Conservation (phyloP, 92 coral and sea anemone species). For the Zoanthus sociatus region DNA sequence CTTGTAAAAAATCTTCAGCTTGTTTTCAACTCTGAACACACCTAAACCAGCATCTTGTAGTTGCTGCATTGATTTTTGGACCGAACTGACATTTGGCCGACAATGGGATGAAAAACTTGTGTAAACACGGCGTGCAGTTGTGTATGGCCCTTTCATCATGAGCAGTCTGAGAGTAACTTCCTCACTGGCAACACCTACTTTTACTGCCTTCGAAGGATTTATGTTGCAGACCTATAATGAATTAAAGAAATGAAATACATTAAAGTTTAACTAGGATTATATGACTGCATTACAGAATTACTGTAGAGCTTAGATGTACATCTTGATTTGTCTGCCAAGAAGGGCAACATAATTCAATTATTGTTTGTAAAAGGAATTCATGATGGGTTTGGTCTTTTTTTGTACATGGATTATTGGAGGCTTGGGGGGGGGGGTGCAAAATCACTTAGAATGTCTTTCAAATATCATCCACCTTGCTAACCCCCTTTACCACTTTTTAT, state of each 20-base stretch:
- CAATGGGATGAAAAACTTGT: slow-evolving; percentile 65
- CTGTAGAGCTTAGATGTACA: slow-evolving; percentile 49
- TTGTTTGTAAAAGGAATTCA: slow-evolving; percentile 46
- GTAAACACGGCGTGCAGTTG: slow-evolving; percentile 70
- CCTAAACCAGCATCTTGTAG: slow-evolving; percentile 37
- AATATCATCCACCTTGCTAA: slow-evolving; percentile 51
- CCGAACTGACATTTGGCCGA: slow-evolving; percentile 57
- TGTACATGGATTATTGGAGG: slow-evolving; percentile 54
- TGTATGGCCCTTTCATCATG: slow-evolving; percentile 67
- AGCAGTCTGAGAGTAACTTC: slow-evolving; percentile 59
- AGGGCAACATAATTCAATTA: slow-evolving; percentile 50
- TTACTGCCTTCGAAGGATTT: slow-evolving; percentile 52
- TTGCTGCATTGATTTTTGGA: slow-evolving; percentile 57
- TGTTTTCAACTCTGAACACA: slow-evolving; percentile 30
- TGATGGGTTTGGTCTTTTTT: slow-evolving; percentile 50
- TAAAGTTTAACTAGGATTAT: slow-evolving; percentile 34
- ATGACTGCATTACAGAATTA: slow-evolving; percentile 49
- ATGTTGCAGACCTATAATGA: slow-evolving; percentile 43
- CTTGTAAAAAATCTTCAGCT: slow-evolving; percentile 63
- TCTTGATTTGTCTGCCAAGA: slow-evolving; percentile 43
- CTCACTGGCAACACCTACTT: slow-evolving; percentile 55
- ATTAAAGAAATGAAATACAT: slow-evolving; percentile 49
- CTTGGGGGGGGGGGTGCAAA: slow-evolving; percentile 43
- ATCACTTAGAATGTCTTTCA: slow-evolving; percentile 53
- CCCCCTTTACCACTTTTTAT: slow-evolving; percentile 54